Conservation (phyloP, 2,113 vertebrate genomes). For the Promerops cafer region DNA sequence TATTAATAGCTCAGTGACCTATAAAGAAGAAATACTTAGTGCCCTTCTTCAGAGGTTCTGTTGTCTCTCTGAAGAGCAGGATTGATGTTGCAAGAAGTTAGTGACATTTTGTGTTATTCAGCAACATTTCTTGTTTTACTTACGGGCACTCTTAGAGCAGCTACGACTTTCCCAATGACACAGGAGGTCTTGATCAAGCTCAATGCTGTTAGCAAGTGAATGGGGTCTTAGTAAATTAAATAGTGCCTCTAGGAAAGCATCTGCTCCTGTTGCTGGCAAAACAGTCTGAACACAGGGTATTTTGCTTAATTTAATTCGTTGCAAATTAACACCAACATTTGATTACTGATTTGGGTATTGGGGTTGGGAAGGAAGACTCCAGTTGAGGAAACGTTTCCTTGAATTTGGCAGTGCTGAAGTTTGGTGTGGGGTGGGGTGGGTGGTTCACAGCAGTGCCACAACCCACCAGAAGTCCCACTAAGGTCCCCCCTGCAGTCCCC, state of each 20-base stretch:
- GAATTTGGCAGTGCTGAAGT: neutral
- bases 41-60: neutral
- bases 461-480: accelerated
- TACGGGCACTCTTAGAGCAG: neutral
- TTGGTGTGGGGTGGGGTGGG: neutral
- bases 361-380: neutral
- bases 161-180: neutral
- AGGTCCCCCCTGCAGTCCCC: neutral
- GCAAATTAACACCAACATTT: neutral
- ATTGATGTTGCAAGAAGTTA: neutral
- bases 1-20: neutral
- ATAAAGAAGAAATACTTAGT: neutral
- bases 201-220: neutral
- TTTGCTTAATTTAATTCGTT: neutral
- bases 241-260: neutral
- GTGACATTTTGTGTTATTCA: neutral
- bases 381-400: neutral
- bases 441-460: neutral
- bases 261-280: neutral
- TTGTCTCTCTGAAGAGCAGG: neutral
- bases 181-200: neutral
- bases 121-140: neutral
- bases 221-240: neutral
- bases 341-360: neutral
- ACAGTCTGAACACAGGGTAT: neutral